phyloP scores from a whole-genome alignment of 1,140 invertebrate species.

The Papilio glaucus region DNA sequence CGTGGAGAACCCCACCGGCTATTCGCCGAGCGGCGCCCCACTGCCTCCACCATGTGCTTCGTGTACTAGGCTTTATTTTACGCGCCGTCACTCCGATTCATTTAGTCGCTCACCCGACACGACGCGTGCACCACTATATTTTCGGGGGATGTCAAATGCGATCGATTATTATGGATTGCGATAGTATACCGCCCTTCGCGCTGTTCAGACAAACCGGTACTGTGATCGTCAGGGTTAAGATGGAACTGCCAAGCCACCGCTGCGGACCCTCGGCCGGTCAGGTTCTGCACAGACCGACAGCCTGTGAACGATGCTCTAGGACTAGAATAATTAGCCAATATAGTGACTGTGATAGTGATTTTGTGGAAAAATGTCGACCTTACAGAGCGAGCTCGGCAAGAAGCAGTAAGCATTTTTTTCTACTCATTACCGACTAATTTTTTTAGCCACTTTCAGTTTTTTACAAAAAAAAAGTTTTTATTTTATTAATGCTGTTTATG shows the following conservation, averaged over 20 bases:
- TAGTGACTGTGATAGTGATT: slow-evolving; percentile 80
- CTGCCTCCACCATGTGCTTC: slow-evolving; percentile 62
- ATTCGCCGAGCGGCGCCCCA: slow-evolving; percentile 66
- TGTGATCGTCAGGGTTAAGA: slow-evolving; percentile 72
- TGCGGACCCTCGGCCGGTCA: slow-evolving; percentile 49
- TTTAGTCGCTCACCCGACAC: slow-evolving; percentile 77
- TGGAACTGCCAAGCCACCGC: slow-evolving; percentile 59
- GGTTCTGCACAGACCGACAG: slow-evolving; percentile 53
- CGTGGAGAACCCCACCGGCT: slow-evolving; percentile 55
- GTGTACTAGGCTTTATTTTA: slow-evolving; percentile 73
- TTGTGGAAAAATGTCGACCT: slow-evolving; percentile 64
- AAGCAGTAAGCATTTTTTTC: slow-evolving; percentile 73
- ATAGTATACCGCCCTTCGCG: slow-evolving; percentile 68
- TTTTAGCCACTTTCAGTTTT: slow-evolving; percentile 27
- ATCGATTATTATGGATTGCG: slow-evolving; percentile 70
- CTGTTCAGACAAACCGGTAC: slow-evolving; percentile 65
- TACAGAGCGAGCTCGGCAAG: slow-evolving; percentile 67
- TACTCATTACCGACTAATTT: slow-evolving; percentile 23
- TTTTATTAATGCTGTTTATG: too few relatives aligned
- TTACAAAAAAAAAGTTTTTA: too few relatives aligned
- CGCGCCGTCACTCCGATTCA: slow-evolving; percentile 71
- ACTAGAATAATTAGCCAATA: slow-evolving; percentile 73
- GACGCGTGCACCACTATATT: slow-evolving; percentile 70
- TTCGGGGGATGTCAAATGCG: slow-evolving; percentile 70
- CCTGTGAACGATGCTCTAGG: slow-evolving; percentile 73